Evolutionary conservation across 2,888 invertebrate genomes (phyloP), one percentile per base, ranked within the genome.

Genomic region (Congeria kusceri): DNA sequence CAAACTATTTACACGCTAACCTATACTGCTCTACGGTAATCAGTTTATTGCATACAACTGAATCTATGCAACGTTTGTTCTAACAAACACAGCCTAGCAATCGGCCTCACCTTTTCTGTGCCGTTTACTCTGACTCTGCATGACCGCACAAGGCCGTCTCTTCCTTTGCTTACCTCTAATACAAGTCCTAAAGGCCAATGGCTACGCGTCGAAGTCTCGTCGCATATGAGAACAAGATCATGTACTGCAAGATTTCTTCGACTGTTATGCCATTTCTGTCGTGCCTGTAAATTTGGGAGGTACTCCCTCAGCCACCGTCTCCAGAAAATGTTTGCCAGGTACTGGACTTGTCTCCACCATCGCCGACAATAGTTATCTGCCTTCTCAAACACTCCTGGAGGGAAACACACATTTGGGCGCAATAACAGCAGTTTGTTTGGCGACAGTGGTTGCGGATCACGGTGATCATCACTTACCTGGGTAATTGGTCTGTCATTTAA

Each of bases 311-410:
- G n/a, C n/a, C n/a, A n/a, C n/a, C n/a, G n/a, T n/a, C n/a, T n/a
- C n/a, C n/a, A n/a, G n/a, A n/a, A 49, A 65, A n/a, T n/a, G n/a
- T n/a, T n/a, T n/a, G n/a, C n/a, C n/a, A n/a, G n/a, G 15, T 73
- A 69, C 44, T 77, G 77, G 3, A 64, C 68, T n/a, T n/a, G n/a
- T n/a, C n/a, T n/a, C n/a, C n/a, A n/a, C 62, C 68, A 58, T 20
- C 69, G 44, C 58, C 58, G 39, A 29, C 46, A 28, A 28, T 49
- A 66, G 4, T 13, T 46, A 20, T 65, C 66, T 5, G 23, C 20
- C n/a, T 73, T 70, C 4, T 64, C 46, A 32, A 70, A 57, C 15
- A 70, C 39, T 27, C 61, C 69, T n/a, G 58, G 23, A n/a, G n/a
- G n/a, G n/a, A n/a, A n/a, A n/a, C n/a, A n/a, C n/a, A n/a, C n/a